Conservation (phyloP, 2,797 vertebrate genomes). For the Pangasius larnaudii region DNA sequence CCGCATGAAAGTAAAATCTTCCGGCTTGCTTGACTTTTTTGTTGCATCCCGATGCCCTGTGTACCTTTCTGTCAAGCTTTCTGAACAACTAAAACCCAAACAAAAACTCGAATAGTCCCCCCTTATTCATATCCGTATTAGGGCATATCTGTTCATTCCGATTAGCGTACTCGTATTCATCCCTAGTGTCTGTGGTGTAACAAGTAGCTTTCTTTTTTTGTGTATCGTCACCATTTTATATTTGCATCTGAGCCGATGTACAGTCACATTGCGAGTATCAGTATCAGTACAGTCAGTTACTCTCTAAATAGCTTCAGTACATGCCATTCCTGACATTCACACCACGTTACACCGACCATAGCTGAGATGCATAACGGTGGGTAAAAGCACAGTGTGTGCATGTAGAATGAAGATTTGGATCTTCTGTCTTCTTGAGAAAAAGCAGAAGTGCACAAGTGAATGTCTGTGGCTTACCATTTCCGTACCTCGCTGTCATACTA, state of each 20-base stretch:
- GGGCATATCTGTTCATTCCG: background rate
- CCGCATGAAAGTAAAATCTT: background rate
- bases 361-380: background rate
- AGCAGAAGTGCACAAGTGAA: constrained; percentile 19
- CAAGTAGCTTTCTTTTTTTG: background rate
- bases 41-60: background rate
- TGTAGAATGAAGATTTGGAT: constrained; percentile 5
- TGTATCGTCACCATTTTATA: background rate
- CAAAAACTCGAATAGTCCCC: background rate
- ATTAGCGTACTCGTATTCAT: background rate
- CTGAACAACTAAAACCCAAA: background rate
- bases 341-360: background rate
- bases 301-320: constrained; percentile 31
- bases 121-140: background rate
- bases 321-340: constrained; percentile 29
- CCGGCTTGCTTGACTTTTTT: background rate
- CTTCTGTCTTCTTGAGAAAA: constrained; percentile 43
- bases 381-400: background rate
- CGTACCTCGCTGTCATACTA: constrained; percentile 31
- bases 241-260: background rate
- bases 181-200: too few species aligned
- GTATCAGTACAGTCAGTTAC: constrained; percentile 5
- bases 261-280: background rate
- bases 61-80: background rate
- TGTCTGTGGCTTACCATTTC: constrained; percentile 56